Evolutionary conservation across 1,140 invertebrate species (phyloP), one percentile per base, ranked within the genome.

Genomic region (Fopius arisanus): DNA sequence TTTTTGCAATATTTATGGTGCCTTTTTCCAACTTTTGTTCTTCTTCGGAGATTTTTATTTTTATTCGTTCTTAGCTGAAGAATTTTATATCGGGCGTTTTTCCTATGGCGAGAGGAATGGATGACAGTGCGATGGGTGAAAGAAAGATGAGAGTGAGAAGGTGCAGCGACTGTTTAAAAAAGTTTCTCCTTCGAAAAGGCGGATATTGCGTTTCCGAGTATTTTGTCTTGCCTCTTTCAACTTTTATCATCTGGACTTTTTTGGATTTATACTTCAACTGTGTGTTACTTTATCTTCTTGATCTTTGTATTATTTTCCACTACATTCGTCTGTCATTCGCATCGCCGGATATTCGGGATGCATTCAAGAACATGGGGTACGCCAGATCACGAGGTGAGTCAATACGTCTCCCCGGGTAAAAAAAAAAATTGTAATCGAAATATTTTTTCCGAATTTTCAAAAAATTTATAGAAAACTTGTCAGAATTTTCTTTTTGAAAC

Each of bases 1-100:
- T 78, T 77, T 79, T 65, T 76, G 68, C 72, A 77, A 81, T 79
- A 81, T 81, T 81, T 79, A 81, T 78, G 76, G 72, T 74, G 3
- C 70, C 76, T 48, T 48, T 70, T 73, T 67, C 72, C 40, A 78
- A 78, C 73, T 78, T 78, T 77, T 77, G 73, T 74, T 74, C 74
- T 72, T 78, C 59, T 75, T 66, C 28, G 21, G 16, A 70, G 67
- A 74, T 69, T 74, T 77, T 31, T 74, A 68, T 68, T 62, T 74
- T 26, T 62, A 59, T 40, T 54, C 33, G 28, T 43, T 37, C 62
- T 33, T 72, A 33, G 51, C 54, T 68, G 43, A 69, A 63, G 72
- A 77, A 77, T 74, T 69, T 77, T 77, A 66, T 75, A 77, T 77
- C 43, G 67, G 71, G 72, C 72, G 70, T 74, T 33, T 65, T 41